Conservation (phyloP, 2,888 invertebrate species). For the Formica aserva region DNA sequence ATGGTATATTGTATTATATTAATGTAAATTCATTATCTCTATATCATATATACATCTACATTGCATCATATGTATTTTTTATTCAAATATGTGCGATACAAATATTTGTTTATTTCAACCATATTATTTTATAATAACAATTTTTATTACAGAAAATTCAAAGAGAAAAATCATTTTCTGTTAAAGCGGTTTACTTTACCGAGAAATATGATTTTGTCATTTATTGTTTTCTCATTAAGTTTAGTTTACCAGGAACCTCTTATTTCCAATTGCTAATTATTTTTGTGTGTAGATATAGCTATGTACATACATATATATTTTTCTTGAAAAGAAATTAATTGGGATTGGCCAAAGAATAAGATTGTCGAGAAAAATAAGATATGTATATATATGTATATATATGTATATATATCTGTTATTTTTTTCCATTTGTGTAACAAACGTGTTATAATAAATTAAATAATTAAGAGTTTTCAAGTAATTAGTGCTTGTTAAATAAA, state of each 20-base stretch:
- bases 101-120: background rate
- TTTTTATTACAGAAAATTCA: background rate
- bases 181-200: background rate
- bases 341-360: background rate
- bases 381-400: too few relatives aligned
- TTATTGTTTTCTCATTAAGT: background rate
- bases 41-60: constrained; percentile 9
- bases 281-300: background rate
- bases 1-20: background rate
- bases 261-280: background rate
- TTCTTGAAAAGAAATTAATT: background rate
- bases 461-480: constrained; percentile 15
- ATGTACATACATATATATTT: background rate
- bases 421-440: background rate
- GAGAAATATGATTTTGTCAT: background rate
- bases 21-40: background rate
- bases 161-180: background rate
- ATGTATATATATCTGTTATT: background rate
- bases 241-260: background rate
- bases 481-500: constrained; percentile 17
- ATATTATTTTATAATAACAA: constrained; percentile 13
- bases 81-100: background rate
- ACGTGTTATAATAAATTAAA: constrained; percentile 18
- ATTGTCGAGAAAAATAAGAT: background rate
- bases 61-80: background rate